These are phyloP conservation scores for Drosophila prolongata DNA, from an alignment of 2,888 invertebrate genomes.

Conservation along the genomic window DNA sequence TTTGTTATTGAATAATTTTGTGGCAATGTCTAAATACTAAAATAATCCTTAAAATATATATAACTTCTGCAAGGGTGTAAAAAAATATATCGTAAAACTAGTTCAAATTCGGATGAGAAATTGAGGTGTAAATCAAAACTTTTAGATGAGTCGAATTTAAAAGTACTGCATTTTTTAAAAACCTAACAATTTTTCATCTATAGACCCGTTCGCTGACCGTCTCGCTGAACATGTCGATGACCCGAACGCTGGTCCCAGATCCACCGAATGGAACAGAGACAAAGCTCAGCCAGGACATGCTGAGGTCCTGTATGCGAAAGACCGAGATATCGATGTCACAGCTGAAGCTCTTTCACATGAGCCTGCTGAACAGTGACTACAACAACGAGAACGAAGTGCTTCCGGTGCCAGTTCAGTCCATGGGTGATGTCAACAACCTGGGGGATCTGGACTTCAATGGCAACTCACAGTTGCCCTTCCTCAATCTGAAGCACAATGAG, in stretches of 20 bases:
- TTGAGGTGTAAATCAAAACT: too few species aligned
- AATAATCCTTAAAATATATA: too few species aligned
- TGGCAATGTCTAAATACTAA: too few species aligned
- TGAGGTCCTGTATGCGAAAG: slow-evolving; percentile 73
- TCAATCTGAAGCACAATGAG: slow-evolving; percentile 63
- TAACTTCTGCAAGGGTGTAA: too few species aligned
- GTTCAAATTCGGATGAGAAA: too few species aligned
- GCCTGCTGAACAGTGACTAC: slow-evolving; percentile 56
- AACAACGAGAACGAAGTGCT: slow-evolving; percentile 34
- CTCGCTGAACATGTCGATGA: slow-evolving; percentile 72
- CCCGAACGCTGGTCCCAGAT: slow-evolving; percentile 59
- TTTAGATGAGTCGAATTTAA: too few species aligned
- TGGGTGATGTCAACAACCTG: slow-evolving; percentile 41
- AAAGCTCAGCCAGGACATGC: slow-evolving; percentile 58
- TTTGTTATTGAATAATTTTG: too few species aligned
- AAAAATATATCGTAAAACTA: too few species aligned
- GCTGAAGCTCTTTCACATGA: slow-evolving; percentile 69
- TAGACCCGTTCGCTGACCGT: slow-evolving; percentile 68
- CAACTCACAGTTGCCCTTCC: slow-evolving; percentile 25
- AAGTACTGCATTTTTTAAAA: too few species aligned
- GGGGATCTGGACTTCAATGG: slow-evolving; percentile 45
- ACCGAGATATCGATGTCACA: slow-evolving; percentile 80
- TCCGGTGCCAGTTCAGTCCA: slow-evolving; percentile 17
- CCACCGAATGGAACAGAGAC: slow-evolving; percentile 25
- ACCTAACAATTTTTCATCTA: too few species aligned